Conservation (phyloP, 2,888 invertebrate species). For the Parasteatoda lunata region DNA sequence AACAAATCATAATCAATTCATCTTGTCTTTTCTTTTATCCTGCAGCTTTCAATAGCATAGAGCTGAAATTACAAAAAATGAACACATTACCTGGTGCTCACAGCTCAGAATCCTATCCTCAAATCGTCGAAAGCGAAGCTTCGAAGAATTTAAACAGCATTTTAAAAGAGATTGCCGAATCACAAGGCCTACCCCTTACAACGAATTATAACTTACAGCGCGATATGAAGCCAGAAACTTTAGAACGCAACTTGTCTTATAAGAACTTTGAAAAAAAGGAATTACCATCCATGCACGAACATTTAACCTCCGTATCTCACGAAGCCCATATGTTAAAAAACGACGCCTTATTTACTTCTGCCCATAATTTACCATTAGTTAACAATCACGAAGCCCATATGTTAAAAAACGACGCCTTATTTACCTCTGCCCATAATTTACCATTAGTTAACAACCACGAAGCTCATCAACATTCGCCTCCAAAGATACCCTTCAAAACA, state of each 20-base stretch:
- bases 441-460: conserved; percentile 46
- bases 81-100: background rate
- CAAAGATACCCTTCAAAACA: conserved; percentile 28
- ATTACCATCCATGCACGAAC: background rate
- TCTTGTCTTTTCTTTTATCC: too few relatives aligned
- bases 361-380: background rate
- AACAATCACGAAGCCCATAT: background rate
- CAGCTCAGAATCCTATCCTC: background rate
- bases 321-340: too few relatives aligned
- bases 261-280: conserved; percentile 1
- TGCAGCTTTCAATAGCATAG: background rate
- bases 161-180: conserved; percentile 38
- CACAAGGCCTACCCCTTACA: conserved; percentile 12
- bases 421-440: background rate
- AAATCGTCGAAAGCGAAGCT: conserved; percentile 32
- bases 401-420: background rate
- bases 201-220: background rate
- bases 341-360: background rate
- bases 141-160: conserved; percentile 37
- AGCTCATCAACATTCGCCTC: conserved; percentile 55
- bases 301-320: too few relatives aligned
- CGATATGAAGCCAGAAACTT: background rate
- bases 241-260: conserved; percentile 25
- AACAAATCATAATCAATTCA: too few relatives aligned
- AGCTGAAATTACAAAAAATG: conserved; percentile 6